Percentiles rank a stretch among this genome's conserved stretches.
Evolutionary conservation across 37 sponge, comb jelly and placozoan genomes (phyloP).

Genomic region (Chondrilla cf. caribensis): DNA sequence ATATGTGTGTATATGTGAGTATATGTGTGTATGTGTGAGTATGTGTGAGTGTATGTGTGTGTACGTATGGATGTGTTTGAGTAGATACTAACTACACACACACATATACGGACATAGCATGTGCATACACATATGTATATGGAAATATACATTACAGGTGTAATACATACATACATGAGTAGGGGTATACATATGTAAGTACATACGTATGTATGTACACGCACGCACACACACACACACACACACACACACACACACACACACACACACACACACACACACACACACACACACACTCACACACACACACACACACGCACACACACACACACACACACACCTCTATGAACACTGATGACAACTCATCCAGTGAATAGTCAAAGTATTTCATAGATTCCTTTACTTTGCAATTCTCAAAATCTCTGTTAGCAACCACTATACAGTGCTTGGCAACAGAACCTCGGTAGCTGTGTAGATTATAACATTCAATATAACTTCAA

Average conservation of each 20-base stretch:
- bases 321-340: background rate
- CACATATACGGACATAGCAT: background rate
- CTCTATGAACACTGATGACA: background rate
- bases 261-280: no score
- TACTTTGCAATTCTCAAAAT: background rate
- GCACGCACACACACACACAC: conserved; percentile 13
- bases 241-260: conserved; percentile 2
- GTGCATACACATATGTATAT: background rate
- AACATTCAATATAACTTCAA: no score
- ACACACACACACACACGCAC: conserved; percentile 15
- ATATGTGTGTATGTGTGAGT: no score
- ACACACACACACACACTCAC: conserved; percentile 1
- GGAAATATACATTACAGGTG: background rate
- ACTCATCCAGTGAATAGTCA: background rate
- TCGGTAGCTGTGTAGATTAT: background rate
- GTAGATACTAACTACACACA: background rate
- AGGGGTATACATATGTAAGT: background rate
- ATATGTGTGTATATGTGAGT: no score
- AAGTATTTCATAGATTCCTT: background rate
- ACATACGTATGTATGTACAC: background rate
- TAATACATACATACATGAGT: background rate
- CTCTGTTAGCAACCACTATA: background rate
- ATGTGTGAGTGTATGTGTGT: no score
- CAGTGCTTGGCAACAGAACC: conserved; percentile 6
- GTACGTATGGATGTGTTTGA: background rate